phyloP scores from a whole-genome alignment of 2,113 vertebrate genomes.

The Motacilla tschutschensis region DNA sequence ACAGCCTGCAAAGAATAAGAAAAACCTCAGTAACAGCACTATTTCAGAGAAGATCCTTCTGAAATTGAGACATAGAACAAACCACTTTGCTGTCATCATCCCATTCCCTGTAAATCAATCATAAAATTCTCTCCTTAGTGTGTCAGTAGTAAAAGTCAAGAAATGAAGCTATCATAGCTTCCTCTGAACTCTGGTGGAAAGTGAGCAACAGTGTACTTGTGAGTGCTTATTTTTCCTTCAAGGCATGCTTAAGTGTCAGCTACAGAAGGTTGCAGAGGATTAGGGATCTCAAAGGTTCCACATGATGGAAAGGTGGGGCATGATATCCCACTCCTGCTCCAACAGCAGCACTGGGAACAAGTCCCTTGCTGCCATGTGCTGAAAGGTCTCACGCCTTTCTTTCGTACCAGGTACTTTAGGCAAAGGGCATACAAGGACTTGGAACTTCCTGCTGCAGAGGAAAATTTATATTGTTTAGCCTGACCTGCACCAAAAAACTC shows the following conservation, averaged over 20 bases:
- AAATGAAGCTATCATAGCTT: not conserved
- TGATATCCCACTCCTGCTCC: not conserved
- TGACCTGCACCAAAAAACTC: not conserved
- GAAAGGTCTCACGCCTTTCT: not conserved
- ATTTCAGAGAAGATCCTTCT: not conserved
- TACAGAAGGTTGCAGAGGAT: not conserved
- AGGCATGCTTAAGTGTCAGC: not conserved
- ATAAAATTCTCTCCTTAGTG: not conserved
- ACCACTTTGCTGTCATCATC: not conserved
- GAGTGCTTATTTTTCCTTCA: not conserved
- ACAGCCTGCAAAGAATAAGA: slow-evolving; percentile 71
- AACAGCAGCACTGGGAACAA: not conserved
- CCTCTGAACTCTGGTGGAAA: not conserved
- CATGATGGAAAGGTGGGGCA: not conserved
- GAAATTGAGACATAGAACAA: not conserved
- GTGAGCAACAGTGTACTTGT: not conserved
- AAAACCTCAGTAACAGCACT: not conserved
- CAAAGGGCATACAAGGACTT: not conserved
- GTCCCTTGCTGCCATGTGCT: fast-evolving
- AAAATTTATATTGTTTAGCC: not conserved
- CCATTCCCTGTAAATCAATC: not conserved
- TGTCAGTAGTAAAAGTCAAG: not conserved
- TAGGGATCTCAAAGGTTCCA: not conserved
- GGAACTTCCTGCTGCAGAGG: not conserved
- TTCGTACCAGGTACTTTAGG: not conserved